These are phyloP conservation scores for Calypte anna DNA, from an alignment of 2,113 vertebrate species.

Conservation along the genomic window DNA sequence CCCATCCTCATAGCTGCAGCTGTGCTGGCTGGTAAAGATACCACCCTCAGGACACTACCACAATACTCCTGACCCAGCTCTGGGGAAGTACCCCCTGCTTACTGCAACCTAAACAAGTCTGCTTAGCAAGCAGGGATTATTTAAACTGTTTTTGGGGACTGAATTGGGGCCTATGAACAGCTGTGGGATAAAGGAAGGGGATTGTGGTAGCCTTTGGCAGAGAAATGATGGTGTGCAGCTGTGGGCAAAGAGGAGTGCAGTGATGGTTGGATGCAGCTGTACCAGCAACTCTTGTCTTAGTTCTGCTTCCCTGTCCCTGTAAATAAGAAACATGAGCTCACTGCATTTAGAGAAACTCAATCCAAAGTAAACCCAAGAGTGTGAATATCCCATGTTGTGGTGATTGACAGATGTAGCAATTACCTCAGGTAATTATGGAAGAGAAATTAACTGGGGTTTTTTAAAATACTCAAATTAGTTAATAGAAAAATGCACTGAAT, in stretches of 20 bases:
- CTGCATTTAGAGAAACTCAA: neutral
- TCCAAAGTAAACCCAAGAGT: neutral
- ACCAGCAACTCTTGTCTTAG: neutral
- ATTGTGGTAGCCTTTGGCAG: neutral
- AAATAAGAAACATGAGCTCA: constrained; percentile 13
- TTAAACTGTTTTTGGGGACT: neutral
- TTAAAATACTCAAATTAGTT: neutral
- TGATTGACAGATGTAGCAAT: neutral
- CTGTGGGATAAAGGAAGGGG: neutral
- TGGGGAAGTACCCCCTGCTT: neutral
- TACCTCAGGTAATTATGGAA: neutral
- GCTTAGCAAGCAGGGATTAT: neutral
- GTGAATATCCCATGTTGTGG: neutral
- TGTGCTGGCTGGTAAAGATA: constrained; percentile 11
- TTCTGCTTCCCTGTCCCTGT: neutral
- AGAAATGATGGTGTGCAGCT: neutral
- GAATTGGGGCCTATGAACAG: neutral
- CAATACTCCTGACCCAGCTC: no score
- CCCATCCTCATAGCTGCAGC: neutral
- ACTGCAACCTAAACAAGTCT: neutral
- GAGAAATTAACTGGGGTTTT: neutral
- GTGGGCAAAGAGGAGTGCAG: neutral
- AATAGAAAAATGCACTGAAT: neutral
- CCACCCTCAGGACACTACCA: neutral
- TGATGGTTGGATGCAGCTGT: neutral